A percentile compares a stretch with the other conserved stretches of the same genome.
phyloP scores from a whole-genome alignment of 2,797 vertebrate genomes.

The Limosa lapponica region DNA sequence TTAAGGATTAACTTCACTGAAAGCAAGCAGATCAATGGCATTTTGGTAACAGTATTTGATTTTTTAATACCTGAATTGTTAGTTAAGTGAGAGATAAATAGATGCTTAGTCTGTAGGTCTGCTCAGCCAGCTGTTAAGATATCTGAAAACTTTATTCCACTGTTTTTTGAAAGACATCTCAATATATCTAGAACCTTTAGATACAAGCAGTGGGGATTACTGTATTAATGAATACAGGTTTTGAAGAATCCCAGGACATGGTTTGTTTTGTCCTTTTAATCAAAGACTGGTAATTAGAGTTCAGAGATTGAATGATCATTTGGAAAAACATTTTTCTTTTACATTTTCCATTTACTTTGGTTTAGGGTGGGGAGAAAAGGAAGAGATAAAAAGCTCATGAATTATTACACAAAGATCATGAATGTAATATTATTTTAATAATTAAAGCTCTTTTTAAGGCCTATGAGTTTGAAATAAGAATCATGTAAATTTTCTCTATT shows the following conservation, averaged over 20 bases:
- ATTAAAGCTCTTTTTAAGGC: background rate
- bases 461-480: background rate
- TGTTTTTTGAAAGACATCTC: accelerated
- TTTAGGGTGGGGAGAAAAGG: background rate
- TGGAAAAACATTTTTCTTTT: background rate
- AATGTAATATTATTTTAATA: background rate
- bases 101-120: background rate
- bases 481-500: background rate
- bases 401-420: background rate
- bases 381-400: background rate
- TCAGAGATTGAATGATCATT: background rate
- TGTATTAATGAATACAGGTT: accelerated
- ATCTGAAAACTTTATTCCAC: background rate
- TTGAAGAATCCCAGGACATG: background rate
- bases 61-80: background rate
- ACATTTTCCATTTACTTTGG: background rate
- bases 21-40: background rate
- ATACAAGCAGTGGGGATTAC: accelerated
- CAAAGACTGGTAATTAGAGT: background rate
- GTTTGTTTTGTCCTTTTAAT: background rate
- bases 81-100: background rate
- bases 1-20: background rate
- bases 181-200: background rate
- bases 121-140: background rate
- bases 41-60: background rate